Percentiles rank a stretch among this genome's conserved stretches.
Evolutionary conservation across 2,797 vertebrate genomes (phyloP).

Genomic region (Typhlichthys subterraneus): DNA sequence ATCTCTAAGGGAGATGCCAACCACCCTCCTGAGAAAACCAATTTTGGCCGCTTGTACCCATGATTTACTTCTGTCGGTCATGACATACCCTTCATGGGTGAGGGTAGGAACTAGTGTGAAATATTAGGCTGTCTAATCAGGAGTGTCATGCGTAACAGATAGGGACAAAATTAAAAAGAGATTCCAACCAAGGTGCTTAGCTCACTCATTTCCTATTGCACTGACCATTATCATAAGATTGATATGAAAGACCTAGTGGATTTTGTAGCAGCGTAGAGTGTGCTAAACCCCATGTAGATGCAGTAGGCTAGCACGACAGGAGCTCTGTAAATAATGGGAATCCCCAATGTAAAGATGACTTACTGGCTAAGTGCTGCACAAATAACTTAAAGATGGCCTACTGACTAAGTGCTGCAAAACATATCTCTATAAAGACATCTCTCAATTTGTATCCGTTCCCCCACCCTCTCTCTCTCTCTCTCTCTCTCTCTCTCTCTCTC

Average conservation of each 20-base stretch:
- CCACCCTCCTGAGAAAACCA: too few relatives aligned
- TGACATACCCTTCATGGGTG: too few relatives aligned
- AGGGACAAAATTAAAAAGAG: neutral
- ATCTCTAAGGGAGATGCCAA: too few relatives aligned
- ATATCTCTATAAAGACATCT: slow-evolving; percentile 36
- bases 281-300: slow-evolving; percentile 69
- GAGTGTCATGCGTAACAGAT: neutral
- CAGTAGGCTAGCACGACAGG: slow-evolving; percentile 38
- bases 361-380: slow-evolving; percentile 45
- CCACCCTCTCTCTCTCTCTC: slow-evolving; percentile 29
- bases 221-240: slow-evolving; percentile 18
- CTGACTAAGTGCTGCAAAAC: neutral
- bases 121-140: slow-evolving; percentile 1
- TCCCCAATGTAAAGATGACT: slow-evolving; percentile 54
- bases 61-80: too few relatives aligned
- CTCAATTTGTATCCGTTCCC: slow-evolving; percentile 4
- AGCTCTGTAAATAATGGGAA: slow-evolving; percentile 66
- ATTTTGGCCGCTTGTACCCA: too few relatives aligned
- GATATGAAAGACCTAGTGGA: too few relatives aligned
- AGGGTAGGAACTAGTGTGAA: neutral
- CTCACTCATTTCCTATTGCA: slow-evolving; percentile 11
- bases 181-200: slow-evolving; percentile 2
- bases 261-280: slow-evolving; percentile 46
- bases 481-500: neutral
- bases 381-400: neutral